Base-by-base conservation (phyloP, 2,888 invertebrate genomes). In the Netelia fuscicornis region DNA sequence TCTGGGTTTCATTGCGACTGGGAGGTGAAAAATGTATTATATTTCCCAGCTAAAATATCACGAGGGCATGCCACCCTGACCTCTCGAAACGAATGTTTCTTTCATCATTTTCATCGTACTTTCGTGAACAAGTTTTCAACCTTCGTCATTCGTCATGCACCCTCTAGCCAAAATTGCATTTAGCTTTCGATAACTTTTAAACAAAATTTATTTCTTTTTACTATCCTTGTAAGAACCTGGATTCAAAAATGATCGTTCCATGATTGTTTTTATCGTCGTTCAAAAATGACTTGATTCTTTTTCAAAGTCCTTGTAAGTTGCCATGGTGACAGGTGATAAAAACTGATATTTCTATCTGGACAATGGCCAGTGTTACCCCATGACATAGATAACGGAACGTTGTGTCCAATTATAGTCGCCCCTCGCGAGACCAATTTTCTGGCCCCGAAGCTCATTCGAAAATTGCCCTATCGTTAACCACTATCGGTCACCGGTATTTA, bases 1-100 rank as follows among this genome's bases (percentile, higher is more conserved):
- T 90, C 86, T 88, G 87, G 89, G 89, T 89, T 91, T 89, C 89
- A 90, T 91, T 90, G 88, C 89, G 81, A 87, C 89, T 89, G 87
- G 88, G 83, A 86, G 79, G 68, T 48, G 67, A 85, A 85, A 80
- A 76, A 80, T 85, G 67, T 72, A 62, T 60, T 75, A 70, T 67
- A 56, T 42, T 25, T 58, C 58, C 74, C 30, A 58, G n/a, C 44
- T 56, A 70, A 70, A 64, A 30, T n/a, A 75, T 13, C 56, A 20
- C 17, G 52, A 65, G 56, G 58, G 25, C 52, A 52, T n/a, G 11
- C n/a, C 20, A 67, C 10, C 44, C 54, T 80, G 65, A 72, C 65
- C 65, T 80, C 23, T 20, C n/a, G 48, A 67, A 72, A 79, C 64
- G 52, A 9, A 52, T 71, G 64, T 71, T 17, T 60, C 48, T 42